Evolutionary conservation across 2,888 invertebrate genomes (phyloP).

Genomic region (Pyrrhia umbra): DNA sequence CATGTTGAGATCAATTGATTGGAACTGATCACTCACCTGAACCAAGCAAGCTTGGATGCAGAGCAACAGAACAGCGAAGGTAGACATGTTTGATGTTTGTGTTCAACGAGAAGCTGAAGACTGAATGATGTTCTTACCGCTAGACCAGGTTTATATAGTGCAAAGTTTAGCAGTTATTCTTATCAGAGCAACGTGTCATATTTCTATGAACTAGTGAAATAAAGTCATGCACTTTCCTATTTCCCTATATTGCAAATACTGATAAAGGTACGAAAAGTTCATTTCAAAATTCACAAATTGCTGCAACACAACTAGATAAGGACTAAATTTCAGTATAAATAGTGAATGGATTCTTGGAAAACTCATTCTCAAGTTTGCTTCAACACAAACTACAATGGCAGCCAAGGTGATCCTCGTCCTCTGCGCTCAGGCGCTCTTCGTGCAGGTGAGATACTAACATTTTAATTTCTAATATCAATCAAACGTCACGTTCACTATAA

Average conservation of each 20-base stretch:
- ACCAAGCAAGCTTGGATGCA: too few relatives aligned
- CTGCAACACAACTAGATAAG: conserved; percentile 29
- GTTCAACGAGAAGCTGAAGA: too few relatives aligned
- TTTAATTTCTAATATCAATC: too few relatives aligned
- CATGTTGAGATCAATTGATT: too few relatives aligned
- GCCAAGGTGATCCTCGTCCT: conserved; percentile 28
- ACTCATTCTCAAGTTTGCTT: conserved; percentile 27
- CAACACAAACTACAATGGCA: conserved; percentile 72
- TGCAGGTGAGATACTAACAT: conserved; percentile 23
- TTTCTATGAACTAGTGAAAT: background rate
- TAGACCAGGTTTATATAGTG: conserved; percentile 19
- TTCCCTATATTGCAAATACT: background rate
- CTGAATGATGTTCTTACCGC: too few relatives aligned
- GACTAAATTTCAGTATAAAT: conserved; percentile 26
- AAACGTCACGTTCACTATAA: too few relatives aligned
- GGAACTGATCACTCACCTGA: too few relatives aligned
- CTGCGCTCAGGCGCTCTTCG: conserved; percentile 26
- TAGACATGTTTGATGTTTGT: too few relatives aligned
- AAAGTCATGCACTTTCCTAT: conserved; percentile 3
- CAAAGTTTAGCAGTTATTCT: background rate
- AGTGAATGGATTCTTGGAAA: conserved; percentile 17
- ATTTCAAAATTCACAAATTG: conserved; percentile 2
- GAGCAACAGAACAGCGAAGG: too few relatives aligned
- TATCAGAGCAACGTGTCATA: conserved; percentile 4
- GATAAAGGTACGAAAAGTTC: conserved; percentile 10